Evolutionary conservation across 2,797 vertebrate species (phyloP).

Genomic region (Enteromius argenteus): DNA sequence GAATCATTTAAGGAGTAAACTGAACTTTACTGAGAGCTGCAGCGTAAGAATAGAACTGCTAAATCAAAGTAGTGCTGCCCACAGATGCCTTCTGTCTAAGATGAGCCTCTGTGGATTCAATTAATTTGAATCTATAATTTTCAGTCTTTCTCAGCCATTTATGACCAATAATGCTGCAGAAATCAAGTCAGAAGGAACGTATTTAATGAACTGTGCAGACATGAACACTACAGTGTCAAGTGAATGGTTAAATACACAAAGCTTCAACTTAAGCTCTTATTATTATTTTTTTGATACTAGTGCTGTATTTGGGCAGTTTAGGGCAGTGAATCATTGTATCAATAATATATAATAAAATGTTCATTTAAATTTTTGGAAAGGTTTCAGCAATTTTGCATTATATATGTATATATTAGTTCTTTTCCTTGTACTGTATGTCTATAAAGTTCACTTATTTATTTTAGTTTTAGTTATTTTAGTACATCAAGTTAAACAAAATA

Average conservation of each 20-base stretch:
- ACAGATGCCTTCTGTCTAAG: neutral
- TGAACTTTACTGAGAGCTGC: neutral
- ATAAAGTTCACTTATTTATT: neutral
- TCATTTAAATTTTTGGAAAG: neutral
- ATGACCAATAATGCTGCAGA: neutral
- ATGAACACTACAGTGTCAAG: neutral
- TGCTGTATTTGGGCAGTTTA: neutral
- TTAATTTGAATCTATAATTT: neutral
- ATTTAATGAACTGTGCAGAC: neutral
- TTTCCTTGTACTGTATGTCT: neutral
- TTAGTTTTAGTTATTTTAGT: neutral
- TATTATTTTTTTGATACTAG: neutral
- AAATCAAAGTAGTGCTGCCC: neutral
- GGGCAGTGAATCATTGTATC: too few species aligned
- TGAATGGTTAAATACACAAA: neutral
- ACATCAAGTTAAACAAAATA: neutral
- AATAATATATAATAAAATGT: neutral
- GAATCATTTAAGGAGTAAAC: neutral
- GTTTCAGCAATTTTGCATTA: neutral
- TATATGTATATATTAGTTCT: too few species aligned
- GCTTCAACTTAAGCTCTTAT: too few species aligned
- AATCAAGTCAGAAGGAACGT: neutral
- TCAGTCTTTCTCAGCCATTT: neutral
- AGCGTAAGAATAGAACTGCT: neutral
- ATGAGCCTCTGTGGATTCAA: neutral